Conservation (phyloP, 2,888 invertebrate species). For the Nemoura dubitans region DNA sequence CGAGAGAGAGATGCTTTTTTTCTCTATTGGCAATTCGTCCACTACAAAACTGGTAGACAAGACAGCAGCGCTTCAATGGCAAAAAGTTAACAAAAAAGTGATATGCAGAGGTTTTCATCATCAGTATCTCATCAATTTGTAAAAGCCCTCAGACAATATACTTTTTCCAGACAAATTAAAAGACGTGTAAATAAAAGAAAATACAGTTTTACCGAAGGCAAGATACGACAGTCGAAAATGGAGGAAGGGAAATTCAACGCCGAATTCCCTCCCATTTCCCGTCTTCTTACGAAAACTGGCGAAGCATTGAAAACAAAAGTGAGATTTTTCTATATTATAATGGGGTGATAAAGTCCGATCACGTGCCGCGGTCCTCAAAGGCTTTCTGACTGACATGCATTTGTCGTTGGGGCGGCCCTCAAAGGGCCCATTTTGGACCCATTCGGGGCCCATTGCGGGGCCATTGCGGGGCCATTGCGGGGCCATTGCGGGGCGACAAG, state of each 20-base stretch:
- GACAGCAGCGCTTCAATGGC: background rate
- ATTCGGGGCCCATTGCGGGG: no score
- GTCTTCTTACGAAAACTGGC: background rate
- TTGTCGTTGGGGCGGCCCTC: background rate
- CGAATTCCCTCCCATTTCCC: background rate
- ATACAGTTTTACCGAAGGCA: conserved; percentile 12
- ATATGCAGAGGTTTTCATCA: background rate
- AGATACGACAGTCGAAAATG: background rate
- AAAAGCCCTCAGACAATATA: background rate
- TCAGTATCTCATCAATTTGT: conserved; percentile 1
- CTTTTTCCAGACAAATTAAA: conserved; percentile 2
- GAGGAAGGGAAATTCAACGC: background rate
- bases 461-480: no score
- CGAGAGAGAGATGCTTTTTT: background rate
- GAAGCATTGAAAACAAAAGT: conserved; percentile 23
- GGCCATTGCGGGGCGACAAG: background rate
- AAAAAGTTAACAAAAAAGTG: background rate
- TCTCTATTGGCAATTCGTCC: background rate
- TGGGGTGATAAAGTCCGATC: conserved; percentile 30
- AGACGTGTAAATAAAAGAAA: background rate
- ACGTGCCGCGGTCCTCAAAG: conserved; percentile 38
- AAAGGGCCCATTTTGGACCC: background rate
- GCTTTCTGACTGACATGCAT: conserved; percentile 40
- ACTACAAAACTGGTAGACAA: background rate
- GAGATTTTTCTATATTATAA: conserved; percentile 34